These are phyloP conservation scores for Wasmannia auropunctata DNA, from an alignment of 1,140 invertebrate genomes.

Conservation along the genomic window DNA sequence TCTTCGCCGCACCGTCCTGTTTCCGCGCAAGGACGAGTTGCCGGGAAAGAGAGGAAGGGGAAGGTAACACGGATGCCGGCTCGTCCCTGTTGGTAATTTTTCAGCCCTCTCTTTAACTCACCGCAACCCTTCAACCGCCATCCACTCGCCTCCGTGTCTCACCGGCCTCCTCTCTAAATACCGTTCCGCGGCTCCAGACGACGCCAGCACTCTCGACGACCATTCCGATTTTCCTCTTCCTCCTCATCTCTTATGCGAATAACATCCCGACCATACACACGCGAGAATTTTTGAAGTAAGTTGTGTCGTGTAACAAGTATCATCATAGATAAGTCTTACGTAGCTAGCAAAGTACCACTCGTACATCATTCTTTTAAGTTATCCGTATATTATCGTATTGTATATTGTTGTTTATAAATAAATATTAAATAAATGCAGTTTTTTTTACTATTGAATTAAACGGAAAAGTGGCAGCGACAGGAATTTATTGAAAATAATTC, in stretches of 20 bases:
- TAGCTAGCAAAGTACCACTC: not conserved
- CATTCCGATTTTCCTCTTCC: too few species aligned
- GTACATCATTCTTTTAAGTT: not conserved
- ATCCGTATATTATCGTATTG: too few species aligned
- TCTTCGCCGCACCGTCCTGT: not conserved
- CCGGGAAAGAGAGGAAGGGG: too few species aligned
- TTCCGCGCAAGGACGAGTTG: conserved; percentile 14
- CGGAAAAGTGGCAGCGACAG: not conserved
- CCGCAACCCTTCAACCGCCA: conserved; percentile 61
- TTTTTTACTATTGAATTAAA: not conserved
- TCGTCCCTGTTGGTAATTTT: conserved; percentile 72
- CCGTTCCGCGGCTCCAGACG: conserved; percentile 51
- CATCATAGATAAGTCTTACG: conserved; percentile 15
- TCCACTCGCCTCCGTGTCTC: conserved; percentile 17
- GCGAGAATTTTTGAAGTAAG: not conserved
- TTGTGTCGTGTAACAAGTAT: conserved; percentile 1
- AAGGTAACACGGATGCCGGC: conserved; percentile 56
- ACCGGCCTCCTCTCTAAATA: conserved; percentile 17
- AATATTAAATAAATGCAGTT: not conserved
- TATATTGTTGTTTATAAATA: not conserved
- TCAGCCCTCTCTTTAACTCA: conserved; percentile 69
- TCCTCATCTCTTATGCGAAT: conserved; percentile 53
- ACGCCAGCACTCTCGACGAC: not conserved
- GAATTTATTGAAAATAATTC: not conserved
- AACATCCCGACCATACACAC: conserved; percentile 55